Conservation (phyloP, 2,113 vertebrate genomes). For the Pteronura brasiliensis region DNA sequence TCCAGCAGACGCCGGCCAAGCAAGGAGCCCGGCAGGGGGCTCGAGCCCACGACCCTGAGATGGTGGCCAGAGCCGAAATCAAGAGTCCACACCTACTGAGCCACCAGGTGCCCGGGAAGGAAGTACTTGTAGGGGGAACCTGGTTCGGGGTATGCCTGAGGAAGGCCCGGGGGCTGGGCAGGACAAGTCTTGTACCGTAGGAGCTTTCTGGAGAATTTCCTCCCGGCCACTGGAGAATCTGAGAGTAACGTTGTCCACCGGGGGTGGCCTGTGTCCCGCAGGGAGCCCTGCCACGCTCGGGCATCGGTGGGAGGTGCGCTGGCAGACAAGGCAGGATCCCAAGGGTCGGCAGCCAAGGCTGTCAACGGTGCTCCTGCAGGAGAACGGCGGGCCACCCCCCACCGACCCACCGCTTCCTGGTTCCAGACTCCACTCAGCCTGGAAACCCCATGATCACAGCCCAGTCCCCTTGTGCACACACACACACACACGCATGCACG, state of each 20-base stretch:
- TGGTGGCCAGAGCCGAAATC: background rate
- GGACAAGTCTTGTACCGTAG: background rate
- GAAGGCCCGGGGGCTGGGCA: too few species aligned
- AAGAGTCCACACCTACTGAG: background rate
- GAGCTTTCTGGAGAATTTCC: background rate
- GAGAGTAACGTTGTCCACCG: background rate
- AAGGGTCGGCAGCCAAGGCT: background rate
- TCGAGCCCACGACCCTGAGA: background rate
- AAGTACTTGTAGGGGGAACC: background rate
- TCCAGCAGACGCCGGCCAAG: background rate
- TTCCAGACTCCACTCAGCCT: background rate
- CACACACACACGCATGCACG: too few species aligned
- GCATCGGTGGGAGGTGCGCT: background rate
- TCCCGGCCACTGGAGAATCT: background rate
- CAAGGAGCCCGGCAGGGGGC: background rate
- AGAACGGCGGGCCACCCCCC: background rate
- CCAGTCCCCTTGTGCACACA: background rate
- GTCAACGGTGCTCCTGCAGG: fast-evolving
- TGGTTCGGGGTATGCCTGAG: background rate
- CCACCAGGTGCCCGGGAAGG: background rate
- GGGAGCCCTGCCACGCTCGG: background rate
- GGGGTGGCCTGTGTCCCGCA: background rate
- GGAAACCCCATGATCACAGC: background rate
- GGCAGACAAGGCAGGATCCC: background rate
- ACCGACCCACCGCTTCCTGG: fast-evolving